Percentiles rank a stretch among this genome's conserved stretches.
phyloP scores from a whole-genome alignment of 92 coral and sea anemone genomes.

The Actinernus sp. region DNA sequence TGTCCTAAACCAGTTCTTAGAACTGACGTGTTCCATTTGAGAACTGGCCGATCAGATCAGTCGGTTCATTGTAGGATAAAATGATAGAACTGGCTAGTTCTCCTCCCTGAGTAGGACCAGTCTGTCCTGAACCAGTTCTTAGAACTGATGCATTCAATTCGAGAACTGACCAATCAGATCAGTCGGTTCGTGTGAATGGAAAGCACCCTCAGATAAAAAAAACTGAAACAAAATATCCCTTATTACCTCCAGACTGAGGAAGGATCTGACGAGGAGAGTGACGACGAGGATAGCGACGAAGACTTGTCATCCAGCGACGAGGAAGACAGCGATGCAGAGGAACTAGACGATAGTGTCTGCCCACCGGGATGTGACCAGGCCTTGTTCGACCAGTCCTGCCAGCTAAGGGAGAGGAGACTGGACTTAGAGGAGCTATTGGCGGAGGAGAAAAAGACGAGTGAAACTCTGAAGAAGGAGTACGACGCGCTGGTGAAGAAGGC shows the following conservation, averaged over 20 bases:
- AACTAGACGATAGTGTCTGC: slow-evolving; percentile 96
- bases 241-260: slow-evolving; percentile 49
- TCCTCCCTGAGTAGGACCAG: too few species aligned
- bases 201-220: too few species aligned
- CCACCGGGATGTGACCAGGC: slow-evolving; percentile 99
- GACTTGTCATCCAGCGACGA: slow-evolving; percentile 97
- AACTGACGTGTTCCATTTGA: too few species aligned
- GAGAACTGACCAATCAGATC: too few species aligned
- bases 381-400: slow-evolving; percentile 85
- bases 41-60: too few species aligned
- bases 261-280: slow-evolving; percentile 98
- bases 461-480: slow-evolving; percentile 85
- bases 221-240: too few species aligned
- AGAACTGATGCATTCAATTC: too few species aligned
- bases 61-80: too few species aligned
- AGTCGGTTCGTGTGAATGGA: too few species aligned
- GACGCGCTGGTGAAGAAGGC: slow-evolving; percentile 94
- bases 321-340: slow-evolving; percentile 94
- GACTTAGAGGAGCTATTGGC: slow-evolving; percentile 91
- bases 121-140: too few species aligned
- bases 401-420: slow-evolving; percentile 87
- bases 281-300: slow-evolving; percentile 97
- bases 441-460: slow-evolving; percentile 96
- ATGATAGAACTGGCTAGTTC: too few species aligned
- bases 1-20: too few species aligned